These are phyloP conservation scores for Epinotia ramella DNA, from an alignment of 2,888 invertebrate species.

Conservation along the genomic window DNA sequence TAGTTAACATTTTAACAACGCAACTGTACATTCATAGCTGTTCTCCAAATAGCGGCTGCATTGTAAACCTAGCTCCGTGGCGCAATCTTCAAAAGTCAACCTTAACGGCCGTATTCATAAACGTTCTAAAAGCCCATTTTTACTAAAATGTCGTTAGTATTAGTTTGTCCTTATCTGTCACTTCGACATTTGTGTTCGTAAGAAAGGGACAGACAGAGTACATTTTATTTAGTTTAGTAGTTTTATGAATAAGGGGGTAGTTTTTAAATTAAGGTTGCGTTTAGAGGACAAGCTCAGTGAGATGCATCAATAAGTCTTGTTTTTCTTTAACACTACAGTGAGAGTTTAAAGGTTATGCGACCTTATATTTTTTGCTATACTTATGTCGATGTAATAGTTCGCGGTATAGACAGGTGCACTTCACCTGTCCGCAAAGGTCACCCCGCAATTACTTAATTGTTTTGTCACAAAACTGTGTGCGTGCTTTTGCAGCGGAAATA, in stretches of 20 bases:
- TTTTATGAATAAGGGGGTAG: no score
- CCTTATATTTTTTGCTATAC: conserved; percentile 29
- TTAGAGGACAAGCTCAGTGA: not conserved
- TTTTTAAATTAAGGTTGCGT: not conserved
- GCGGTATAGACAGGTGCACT: conserved; percentile 34
- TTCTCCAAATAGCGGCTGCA: conserved; percentile 15
- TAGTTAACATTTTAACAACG: conserved; percentile 6
- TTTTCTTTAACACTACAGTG: conserved; percentile 10
- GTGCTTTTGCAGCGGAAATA: not conserved
- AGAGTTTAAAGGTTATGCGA: conserved; percentile 26
- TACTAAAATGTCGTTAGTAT: no score
- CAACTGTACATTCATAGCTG: conserved; percentile 22
- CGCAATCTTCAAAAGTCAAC: not conserved
- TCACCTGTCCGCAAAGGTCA: conserved; percentile 42
- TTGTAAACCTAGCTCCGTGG: conserved; percentile 1
- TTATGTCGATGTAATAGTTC: conserved; percentile 16
- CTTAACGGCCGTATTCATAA: no score
- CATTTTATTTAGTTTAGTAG: no score
- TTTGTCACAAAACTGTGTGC: not conserved
- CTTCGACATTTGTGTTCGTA: no score
- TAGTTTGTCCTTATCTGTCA: no score
- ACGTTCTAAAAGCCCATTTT: no score
- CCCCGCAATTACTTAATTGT: conserved; percentile 33
- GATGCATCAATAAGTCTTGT: not conserved
- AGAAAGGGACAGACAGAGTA: no score